Conservation (phyloP, 2,888 invertebrate genomes). For the Sabatieria punctata region DNA sequence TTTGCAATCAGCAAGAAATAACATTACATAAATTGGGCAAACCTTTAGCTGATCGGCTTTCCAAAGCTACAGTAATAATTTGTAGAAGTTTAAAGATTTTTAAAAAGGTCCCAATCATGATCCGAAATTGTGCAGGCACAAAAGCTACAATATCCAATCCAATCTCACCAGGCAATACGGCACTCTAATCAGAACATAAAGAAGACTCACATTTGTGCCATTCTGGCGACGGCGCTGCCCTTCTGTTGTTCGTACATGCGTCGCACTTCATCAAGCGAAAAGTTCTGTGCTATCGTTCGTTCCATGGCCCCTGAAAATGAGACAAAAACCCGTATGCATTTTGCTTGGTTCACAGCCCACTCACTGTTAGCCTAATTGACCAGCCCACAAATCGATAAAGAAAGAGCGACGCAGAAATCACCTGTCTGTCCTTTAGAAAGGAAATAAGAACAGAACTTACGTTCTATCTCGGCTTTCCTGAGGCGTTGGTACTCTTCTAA, state of each 20-base stretch:
- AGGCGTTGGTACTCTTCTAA: constrained; percentile 30
- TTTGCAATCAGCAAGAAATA: no score
- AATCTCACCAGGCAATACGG: background rate
- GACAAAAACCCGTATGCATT: no score
- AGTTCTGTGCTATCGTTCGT: constrained; percentile 16
- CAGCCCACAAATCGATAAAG: background rate
- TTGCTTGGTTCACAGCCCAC: no score
- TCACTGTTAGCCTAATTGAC: no score
- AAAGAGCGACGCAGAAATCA: background rate
- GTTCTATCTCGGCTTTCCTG: constrained; percentile 29
- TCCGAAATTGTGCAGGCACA: no score
- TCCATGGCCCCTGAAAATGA: constrained; percentile 27
- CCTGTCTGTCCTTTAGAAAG: background rate
- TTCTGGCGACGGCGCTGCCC: background rate
- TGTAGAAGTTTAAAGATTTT: no score
- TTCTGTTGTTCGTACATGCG: background rate
- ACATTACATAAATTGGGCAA: no score
- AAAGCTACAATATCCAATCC: background rate
- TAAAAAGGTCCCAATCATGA: no score
- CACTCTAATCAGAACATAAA: background rate
- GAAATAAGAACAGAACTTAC: constrained; percentile 16
- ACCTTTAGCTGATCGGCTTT: no score
- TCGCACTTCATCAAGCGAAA: constrained; percentile 18
- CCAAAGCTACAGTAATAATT: no score
- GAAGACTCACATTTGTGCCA: background rate